Evolutionary conservation across 2,797 vertebrate species (phyloP).

Genomic region (Rhynchonycteris naso): DNA sequence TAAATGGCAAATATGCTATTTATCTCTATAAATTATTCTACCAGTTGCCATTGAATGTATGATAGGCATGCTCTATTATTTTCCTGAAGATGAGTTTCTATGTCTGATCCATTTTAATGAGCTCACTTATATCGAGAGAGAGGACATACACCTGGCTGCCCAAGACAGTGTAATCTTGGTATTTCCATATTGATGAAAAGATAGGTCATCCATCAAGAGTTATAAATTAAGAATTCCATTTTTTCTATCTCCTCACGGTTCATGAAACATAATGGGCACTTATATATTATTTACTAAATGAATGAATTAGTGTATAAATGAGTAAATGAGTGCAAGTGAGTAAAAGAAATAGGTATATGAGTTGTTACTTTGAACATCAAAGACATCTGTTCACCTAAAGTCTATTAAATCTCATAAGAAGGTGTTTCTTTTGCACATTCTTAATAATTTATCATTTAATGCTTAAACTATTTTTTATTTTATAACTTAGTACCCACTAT

Average conservation of each 20-base stretch:
- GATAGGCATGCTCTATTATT: background rate
- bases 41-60: background rate
- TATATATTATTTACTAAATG: conserved; percentile 33
- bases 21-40: conserved; percentile 16
- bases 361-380: conserved; percentile 8
- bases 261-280: background rate
- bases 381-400: background rate
- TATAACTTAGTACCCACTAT: background rate
- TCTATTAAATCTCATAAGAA: background rate
- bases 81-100: background rate
- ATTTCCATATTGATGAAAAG: background rate
- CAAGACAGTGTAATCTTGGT: background rate
- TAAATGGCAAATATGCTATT: background rate
- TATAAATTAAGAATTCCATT: background rate
- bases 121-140: background rate
- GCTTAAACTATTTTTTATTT: conserved; percentile 25
- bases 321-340: background rate
- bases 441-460: conserved; percentile 20
- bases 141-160: background rate
- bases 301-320: background rate
- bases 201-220: background rate
- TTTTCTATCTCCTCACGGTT: background rate
- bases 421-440: background rate
- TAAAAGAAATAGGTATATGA: background rate
- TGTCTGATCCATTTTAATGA: background rate